These are phyloP conservation scores for Dioctria rufipes DNA, from an alignment of 2,888 invertebrate genomes.

Conservation along the genomic window DNA sequence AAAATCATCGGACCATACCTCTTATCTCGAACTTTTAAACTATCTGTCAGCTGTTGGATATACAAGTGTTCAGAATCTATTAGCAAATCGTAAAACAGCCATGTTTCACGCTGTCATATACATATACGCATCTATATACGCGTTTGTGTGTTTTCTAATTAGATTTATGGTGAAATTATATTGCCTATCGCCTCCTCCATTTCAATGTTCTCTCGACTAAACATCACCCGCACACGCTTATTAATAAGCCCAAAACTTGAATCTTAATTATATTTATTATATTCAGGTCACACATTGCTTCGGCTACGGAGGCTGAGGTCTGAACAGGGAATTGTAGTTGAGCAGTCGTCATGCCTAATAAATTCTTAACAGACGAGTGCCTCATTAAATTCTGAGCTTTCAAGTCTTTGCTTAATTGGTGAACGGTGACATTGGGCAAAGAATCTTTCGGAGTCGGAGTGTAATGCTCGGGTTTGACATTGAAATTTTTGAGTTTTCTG, in stretches of 20 bases:
- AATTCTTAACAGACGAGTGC: constrained; percentile 19
- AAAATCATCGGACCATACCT: too few relatives aligned
- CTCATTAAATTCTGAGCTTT: background rate
- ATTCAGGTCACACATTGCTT: constrained; percentile 2
- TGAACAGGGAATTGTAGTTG: constrained; percentile 1
- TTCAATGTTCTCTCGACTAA: background rate
- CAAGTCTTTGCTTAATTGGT: constrained; percentile 4
- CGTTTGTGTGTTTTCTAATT: too few relatives aligned
- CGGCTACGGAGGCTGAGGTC: too few relatives aligned
- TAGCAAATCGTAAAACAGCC: too few relatives aligned
- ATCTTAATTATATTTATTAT: constrained; percentile 5
- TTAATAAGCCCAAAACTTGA: background rate
- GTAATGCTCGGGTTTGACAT: constrained; percentile 24
- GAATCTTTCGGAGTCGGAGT: background rate
- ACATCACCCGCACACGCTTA: background rate
- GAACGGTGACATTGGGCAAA: background rate
- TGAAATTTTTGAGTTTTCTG: background rate
- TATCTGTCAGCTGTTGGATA: too few relatives aligned
- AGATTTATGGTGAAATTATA: too few relatives aligned
- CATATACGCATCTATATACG: too few relatives aligned
- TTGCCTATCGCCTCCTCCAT: background rate
- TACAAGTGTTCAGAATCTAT: too few relatives aligned
- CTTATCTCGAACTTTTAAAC: too few relatives aligned
- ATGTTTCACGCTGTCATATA: too few relatives aligned
- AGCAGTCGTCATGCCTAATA: constrained; percentile 23